phyloP scores from a whole-genome alignment of 37 sponge, comb jelly and placozoan genomes.

The Halichondria panicea region DNA sequence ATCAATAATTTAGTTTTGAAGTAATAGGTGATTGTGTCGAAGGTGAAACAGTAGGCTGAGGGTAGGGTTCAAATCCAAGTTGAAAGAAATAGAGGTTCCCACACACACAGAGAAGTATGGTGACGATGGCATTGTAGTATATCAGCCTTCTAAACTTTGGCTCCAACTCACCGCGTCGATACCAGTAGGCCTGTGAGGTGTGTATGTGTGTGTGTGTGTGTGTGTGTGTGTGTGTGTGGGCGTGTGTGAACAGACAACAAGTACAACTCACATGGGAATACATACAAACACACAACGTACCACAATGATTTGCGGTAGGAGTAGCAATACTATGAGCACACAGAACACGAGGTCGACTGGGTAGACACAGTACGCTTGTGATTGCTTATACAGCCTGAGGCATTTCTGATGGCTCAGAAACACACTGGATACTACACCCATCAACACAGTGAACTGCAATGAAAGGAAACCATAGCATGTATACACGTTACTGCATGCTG shows the following conservation, averaged over 20 bases:
- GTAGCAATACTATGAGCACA: conserved; percentile 46
- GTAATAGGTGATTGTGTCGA: no score
- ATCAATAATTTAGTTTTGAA: no score
- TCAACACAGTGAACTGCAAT: conserved; percentile 40
- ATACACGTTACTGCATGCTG: not conserved
- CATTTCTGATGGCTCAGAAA: conserved; percentile 41
- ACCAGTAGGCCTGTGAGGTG: conserved; percentile 70
- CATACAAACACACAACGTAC: conserved; percentile 19
- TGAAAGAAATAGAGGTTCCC: conserved; percentile 67
- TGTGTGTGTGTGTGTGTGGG: not conserved
- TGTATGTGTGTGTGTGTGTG: not conserved
- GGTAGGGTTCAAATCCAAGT: not conserved
- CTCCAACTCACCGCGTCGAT: conserved; percentile 69
- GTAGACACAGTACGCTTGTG: conserved; percentile 43
- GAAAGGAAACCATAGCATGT: not conserved
- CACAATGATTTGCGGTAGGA: conserved; percentile 58
- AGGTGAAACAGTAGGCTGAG: not conserved
- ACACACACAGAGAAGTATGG: conserved; percentile 44
- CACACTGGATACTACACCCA: conserved; percentile 51
- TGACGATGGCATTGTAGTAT: conserved; percentile 70
- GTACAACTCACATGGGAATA: not conserved
- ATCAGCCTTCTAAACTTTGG: conserved; percentile 75
- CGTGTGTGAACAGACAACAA: not conserved
- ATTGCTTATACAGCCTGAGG: conserved; percentile 10
- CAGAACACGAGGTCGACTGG: conserved; percentile 55